Conservation (phyloP, 2,113 vertebrate species). For the Grus americana region DNA sequence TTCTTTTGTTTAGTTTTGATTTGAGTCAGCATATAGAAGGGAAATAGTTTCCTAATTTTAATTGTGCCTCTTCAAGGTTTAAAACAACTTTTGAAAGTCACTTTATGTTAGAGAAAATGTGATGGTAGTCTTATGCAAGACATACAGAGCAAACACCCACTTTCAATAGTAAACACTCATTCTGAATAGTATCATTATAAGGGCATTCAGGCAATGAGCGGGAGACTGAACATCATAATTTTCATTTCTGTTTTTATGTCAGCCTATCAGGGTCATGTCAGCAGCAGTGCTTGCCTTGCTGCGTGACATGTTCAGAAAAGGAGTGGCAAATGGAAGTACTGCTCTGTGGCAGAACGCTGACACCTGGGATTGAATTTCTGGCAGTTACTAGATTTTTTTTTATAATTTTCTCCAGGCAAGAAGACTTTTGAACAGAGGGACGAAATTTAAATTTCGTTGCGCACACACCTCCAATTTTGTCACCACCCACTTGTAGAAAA, state of each 20-base stretch:
- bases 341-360: slow-evolving; percentile 11
- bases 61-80: background rate
- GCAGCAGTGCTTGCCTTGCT: background rate
- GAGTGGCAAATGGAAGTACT: background rate
- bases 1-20: background rate
- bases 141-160: background rate
- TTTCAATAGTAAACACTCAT: background rate
- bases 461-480: background rate
- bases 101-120: background rate
- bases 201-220: background rate
- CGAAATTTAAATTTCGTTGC: background rate
- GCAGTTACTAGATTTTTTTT: background rate
- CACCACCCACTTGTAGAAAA: background rate
- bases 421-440: background rate
- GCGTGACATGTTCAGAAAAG: background rate
- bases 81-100: background rate
- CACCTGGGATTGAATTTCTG: background rate
- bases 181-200: background rate
- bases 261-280: slow-evolving; percentile 19
- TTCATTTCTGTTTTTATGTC: slow-evolving; percentile 4
- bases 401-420: background rate
- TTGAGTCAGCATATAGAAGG: background rate
- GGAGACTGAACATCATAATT: background rate
- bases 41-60: background rate
- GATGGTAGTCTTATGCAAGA: background rate